phyloP scores from a whole-genome alignment of 2,797 vertebrate species.

The Sebastes taczanowskii region DNA sequence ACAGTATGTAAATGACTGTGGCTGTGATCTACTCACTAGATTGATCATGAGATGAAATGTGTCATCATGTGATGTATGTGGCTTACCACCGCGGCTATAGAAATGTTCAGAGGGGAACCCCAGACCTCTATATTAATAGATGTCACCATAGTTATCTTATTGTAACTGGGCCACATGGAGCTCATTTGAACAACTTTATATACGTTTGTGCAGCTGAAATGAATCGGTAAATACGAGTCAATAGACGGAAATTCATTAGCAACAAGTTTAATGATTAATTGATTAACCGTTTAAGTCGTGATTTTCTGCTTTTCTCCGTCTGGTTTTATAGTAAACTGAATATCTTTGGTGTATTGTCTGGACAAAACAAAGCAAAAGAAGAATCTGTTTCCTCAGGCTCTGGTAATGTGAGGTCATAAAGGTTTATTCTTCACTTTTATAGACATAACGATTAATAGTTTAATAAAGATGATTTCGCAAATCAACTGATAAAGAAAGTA shows the following conservation, averaged over 20 bases:
- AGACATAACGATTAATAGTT: rapidly evolving
- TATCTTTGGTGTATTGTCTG: neutral
- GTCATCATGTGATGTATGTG: no score
- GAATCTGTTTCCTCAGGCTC: no score
- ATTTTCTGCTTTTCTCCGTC: neutral
- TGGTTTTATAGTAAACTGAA: neutral
- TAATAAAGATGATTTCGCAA: rapidly evolving
- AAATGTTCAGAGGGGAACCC: no score
- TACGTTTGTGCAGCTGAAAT: neutral
- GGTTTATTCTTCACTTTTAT: no score
- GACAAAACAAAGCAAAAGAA: no score
- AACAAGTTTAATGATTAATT: rapidly evolving
- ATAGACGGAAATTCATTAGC: neutral
- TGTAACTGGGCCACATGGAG: neutral
- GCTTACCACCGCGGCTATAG: no score
- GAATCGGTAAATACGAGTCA: neutral
- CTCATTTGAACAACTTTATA: neutral
- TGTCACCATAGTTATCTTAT: no score
- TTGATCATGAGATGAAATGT: no score
- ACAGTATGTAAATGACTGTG: no score
- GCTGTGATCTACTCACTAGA: no score
- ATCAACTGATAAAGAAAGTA: neutral
- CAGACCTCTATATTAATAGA: no score
- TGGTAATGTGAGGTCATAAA: no score
- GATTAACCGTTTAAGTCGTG: neutral